Conservation (phyloP, 2,797 vertebrate genomes). For the Fistularia tabacaria region DNA sequence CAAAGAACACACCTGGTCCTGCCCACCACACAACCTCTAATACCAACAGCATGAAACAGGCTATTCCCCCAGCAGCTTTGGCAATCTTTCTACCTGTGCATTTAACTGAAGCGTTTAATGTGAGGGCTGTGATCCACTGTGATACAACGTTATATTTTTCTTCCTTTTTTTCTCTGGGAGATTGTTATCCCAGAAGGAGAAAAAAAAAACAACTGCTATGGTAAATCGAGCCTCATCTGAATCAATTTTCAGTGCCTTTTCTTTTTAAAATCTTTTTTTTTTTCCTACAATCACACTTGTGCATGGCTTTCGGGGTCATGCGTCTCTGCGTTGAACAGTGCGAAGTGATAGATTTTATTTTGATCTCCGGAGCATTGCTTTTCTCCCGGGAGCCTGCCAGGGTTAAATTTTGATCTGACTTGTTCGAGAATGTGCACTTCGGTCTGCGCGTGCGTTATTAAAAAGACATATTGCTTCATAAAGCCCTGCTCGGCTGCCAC, state of each 20-base stretch:
- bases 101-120: slow-evolving; percentile 3
- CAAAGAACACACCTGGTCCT: slow-evolving; percentile 44
- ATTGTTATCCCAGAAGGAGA: slow-evolving; percentile 13
- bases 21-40: slow-evolving; percentile 25
- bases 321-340: slow-evolving; percentile 26
- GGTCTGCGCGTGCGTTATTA: slow-evolving; percentile 62
- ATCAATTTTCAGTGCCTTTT: slow-evolving; percentile 18
- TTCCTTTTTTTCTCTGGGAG: slow-evolving; percentile 15
- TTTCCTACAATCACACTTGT: slow-evolving; percentile 23
- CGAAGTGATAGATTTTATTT: slow-evolving; percentile 48
- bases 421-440: slow-evolving; percentile 32
- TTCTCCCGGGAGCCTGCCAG: slow-evolving; percentile 45
- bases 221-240: slow-evolving; percentile 26
- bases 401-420: slow-evolving; percentile 65
- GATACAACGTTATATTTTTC: slow-evolving; percentile 2
- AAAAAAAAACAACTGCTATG: slow-evolving; percentile 1
- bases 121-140: slow-evolving; percentile 4
- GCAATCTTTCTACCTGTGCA: slow-evolving; percentile 11
- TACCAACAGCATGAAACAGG: slow-evolving; percentile 16
- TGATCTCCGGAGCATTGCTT: slow-evolving; percentile 43
- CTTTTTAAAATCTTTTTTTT: slow-evolving; percentile 30
- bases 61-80: slow-evolving; percentile 8
- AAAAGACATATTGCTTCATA: slow-evolving; percentile 76
- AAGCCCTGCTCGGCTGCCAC: slow-evolving; percentile 52
- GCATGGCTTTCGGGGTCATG: slow-evolving; percentile 18